A percentile compares a stretch with the other conserved stretches of the same genome.
phyloP scores from a whole-genome alignment of 1,140 invertebrate genomes.

The Neodiprion virginianus region DNA sequence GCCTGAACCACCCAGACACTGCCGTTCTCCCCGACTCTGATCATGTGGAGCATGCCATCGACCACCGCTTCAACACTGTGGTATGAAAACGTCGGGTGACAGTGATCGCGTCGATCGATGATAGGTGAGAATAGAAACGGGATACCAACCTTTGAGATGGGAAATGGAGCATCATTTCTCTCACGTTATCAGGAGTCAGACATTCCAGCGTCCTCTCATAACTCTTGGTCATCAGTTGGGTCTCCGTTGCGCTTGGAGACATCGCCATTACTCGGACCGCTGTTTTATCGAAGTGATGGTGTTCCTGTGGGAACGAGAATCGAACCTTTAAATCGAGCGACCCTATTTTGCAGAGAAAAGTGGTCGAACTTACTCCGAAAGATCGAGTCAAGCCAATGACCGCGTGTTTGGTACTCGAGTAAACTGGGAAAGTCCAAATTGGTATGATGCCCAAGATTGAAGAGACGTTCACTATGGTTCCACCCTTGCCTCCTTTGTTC shows the following conservation, averaged over 20 bases:
- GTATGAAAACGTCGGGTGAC: slow-evolving; percentile 26
- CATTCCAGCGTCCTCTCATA: slow-evolving; percentile 34
- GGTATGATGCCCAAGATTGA: slow-evolving; percentile 56
- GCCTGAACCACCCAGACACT: slow-evolving; percentile 60
- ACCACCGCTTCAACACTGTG: slow-evolving; percentile 53
- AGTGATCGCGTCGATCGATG: background rate
- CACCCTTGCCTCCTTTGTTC: slow-evolving; percentile 52
- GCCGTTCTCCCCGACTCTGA: slow-evolving; percentile 54
- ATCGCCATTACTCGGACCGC: slow-evolving; percentile 56
- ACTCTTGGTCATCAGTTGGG: slow-evolving; percentile 37
- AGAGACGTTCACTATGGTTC: slow-evolving; percentile 54
- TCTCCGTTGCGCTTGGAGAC: slow-evolving; percentile 61
- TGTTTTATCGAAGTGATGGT: slow-evolving; percentile 41
- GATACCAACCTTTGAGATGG: slow-evolving; percentile 32
- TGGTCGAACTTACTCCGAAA: slow-evolving; percentile 50
- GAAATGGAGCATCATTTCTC: slow-evolving; percentile 18
- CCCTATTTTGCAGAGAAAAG: background rate
- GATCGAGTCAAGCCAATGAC: slow-evolving; percentile 60
- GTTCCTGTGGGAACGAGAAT: background rate
- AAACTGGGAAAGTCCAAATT: slow-evolving; percentile 49
- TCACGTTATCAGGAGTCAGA: slow-evolving; percentile 31
- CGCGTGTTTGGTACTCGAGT: slow-evolving; percentile 62
- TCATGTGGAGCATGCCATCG: slow-evolving; percentile 54
- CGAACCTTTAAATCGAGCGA: too few relatives aligned
- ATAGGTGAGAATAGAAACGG: background rate